Base-by-base conservation (phyloP, 2,888 invertebrate genomes). In the Gari tellinella region DNA sequence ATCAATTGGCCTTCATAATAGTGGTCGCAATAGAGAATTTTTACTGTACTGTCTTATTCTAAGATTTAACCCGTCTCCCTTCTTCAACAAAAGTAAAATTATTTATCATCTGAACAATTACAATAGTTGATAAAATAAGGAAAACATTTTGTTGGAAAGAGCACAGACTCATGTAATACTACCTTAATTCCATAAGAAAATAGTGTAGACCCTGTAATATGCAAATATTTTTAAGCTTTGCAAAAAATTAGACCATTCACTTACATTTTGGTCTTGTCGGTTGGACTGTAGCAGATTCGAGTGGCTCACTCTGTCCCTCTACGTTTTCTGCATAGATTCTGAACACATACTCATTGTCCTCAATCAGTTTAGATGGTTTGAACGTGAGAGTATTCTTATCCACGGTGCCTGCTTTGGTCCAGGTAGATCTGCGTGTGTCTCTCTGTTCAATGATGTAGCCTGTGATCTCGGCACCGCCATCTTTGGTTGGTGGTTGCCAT, bases 351-450 rank as follows among this genome's bases (percentile, higher is more conserved):
- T 89, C 87, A 56, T 75, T 86, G 55, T 88, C 90, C 89, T 96
- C 95, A 80, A 95, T 94, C 65, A 97, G 93, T 89, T 95, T 95
- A 4, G 83, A 76, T 23, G 88, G 82, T 15, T 80, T 84, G 69
- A 84, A 84, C 23, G 73, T 77, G 7, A 86, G 86, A 38, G 81
- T 79, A 23, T 81, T 75, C 3, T 82, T 81, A 19, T 82, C 72
- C 3, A 88, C 84, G 49, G 78, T 65, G 17, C 83, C 82, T 55
- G 78, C 76, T 40, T 83, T 90, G 21, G 83, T 78, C 99, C 79
- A 99, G 94, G 55, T 98, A 95, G 87, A 99, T 98, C 92, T 98
- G 97, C 40, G 97, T 96, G 88, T 98, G 94, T 76, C 97, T 96
- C 95, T 95, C 60, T 87, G 82, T 76, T 91, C 90, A 15, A 91